A percentile compares a stretch with the other conserved stretches of the same genome.
These are phyloP conservation scores for Ceyx erithaca DNA, from an alignment of 2,797 vertebrate genomes.

Conservation along the genomic window DNA sequence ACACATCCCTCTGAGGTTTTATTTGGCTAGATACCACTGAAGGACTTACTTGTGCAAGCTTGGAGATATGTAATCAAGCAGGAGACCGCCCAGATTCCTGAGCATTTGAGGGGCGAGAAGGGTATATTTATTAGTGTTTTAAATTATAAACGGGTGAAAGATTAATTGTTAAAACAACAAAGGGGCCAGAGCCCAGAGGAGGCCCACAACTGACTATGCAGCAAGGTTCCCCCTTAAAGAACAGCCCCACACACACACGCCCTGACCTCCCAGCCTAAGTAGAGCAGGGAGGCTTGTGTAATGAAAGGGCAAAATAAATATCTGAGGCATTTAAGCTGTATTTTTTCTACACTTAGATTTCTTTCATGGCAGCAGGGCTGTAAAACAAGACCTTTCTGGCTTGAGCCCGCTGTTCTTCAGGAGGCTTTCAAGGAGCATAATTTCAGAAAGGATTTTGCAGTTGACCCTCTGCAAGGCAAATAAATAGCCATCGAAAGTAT, in stretches of 20 bases:
- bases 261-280: background rate
- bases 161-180: conserved; percentile 48
- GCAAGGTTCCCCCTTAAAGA: background rate
- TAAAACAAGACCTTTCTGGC: conserved; percentile 32
- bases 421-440: background rate
- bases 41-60: background rate
- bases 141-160: background rate
- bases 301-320: conserved; percentile 40
- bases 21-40: background rate
- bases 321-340: conserved; percentile 15
- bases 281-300: background rate
- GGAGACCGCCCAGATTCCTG: background rate
- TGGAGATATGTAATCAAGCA: background rate
- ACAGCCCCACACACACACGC: background rate
- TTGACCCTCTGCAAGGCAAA: background rate
- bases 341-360: conserved; percentile 15
- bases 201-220: background rate
- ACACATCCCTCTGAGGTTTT: conserved; percentile 1
- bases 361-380: background rate
- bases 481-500: background rate
- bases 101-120: background rate
- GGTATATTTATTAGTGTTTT: background rate
- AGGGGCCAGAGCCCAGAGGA: background rate
- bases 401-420: background rate
- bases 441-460: conserved; percentile 7